Percentiles rank a stretch among this genome's conserved stretches.
These are phyloP conservation scores for Seriola quinqueradiata DNA, from an alignment of 2,113 vertebrate genomes.

Conservation along the genomic window DNA sequence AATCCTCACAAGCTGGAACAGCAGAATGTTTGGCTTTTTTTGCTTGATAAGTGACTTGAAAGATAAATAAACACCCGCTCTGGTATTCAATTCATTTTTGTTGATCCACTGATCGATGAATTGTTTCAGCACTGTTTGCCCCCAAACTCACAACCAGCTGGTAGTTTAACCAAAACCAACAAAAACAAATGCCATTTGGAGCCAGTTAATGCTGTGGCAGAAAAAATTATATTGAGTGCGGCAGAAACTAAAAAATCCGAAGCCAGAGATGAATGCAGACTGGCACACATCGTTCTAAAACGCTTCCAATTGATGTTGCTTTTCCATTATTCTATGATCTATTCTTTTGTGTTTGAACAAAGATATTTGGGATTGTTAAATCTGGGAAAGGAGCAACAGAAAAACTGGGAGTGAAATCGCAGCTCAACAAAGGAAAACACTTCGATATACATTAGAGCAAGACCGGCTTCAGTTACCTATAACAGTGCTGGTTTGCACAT, in stretches of 20 bases:
- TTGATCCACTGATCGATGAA: neutral
- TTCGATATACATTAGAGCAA: conserved; percentile 70
- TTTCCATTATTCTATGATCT: conserved; percentile 43
- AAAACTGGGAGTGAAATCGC: conserved; percentile 40
- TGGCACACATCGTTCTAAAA: conserved; percentile 28
- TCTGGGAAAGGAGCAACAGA: conserved; percentile 38
- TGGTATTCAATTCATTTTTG: neutral
- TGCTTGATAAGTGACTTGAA: neutral
- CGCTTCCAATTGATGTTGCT: conserved; percentile 55
- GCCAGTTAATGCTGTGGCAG: neutral
- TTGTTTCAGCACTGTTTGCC: neutral
- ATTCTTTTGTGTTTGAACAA: conserved; percentile 54
- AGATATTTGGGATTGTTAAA: conserved; percentile 52
- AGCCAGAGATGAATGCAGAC: neutral
- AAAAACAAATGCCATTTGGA: neutral
- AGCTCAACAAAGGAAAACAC: conserved; percentile 59
- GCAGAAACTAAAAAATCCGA: neutral
- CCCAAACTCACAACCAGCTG: neutral
- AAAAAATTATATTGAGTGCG: neutral
- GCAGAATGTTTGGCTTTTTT: neutral
- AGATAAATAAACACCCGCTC: neutral
- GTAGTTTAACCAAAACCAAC: neutral
- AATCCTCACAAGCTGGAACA: neutral
- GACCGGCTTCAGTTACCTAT: conserved; percentile 53
- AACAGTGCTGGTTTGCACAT: conserved; percentile 58